Base-by-base conservation (phyloP, 2,797 vertebrate genomes). In the Phaenicophaeus curvirostris region DNA sequence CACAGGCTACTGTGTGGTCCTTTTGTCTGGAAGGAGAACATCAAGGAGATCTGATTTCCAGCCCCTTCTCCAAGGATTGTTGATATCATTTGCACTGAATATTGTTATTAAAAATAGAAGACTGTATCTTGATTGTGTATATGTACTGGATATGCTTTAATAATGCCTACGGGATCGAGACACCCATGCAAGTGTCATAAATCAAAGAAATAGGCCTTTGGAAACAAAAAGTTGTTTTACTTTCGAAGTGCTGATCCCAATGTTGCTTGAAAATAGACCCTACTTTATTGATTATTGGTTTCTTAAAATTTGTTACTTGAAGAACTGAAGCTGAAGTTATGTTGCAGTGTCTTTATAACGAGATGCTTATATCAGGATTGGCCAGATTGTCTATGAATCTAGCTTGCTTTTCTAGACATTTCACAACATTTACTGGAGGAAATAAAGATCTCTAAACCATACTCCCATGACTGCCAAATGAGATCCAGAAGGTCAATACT, bases 261-360 rank as follows among this genome's bases (percentile, higher is more conserved):
- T 27, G n/a, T 33, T 82, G 21, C 28, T 76, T 75, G 58, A 65
- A 78, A 87, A 78, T 27, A 35, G 74, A 27, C 3, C 16, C 21
- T 33, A 44, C 11, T 37, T 59, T 73, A 48, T 9, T 69, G 39
- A 42, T 63, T 63, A n/a, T n/a, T n/a, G 23, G 5, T 18, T 77
- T 73, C 37, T 81, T 66, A 63, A 71, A 30, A 28, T 20, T 24
- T n/a, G n/a, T n/a, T 58, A 54, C n/a, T 13, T 50, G 15, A 15
- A 50, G 33, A 67, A 79, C 11, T 42, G 33, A 55, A 59, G 28
- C 1, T 53, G 5, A 5, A 63, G 11, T 57, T 65, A 18, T 5
- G 8, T 48, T 35, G 7, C 3, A 16, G 20, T 27, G 3, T n/a
- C 21, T 68, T 35, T 41, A 4, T 14, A 54, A 35, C 0, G 3